Percentiles rank a stretch among this genome's conserved stretches.
phyloP scores from a whole-genome alignment of 2,113 vertebrate species.

The Anolis sagrei region DNA sequence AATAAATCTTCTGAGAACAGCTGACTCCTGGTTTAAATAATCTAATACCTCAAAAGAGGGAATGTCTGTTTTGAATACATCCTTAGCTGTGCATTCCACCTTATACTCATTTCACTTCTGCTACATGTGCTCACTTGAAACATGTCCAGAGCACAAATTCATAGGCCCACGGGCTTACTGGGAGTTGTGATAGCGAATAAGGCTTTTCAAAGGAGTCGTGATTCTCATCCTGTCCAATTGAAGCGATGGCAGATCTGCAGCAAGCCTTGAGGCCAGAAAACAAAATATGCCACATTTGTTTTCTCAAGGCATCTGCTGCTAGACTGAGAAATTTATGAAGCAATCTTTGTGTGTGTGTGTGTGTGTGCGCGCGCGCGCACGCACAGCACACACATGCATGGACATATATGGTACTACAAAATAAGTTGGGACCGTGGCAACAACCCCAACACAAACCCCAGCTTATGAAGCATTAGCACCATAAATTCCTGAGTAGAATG shows the following conservation, averaged over 20 bases:
- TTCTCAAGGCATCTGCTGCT: slow-evolving; percentile 16
- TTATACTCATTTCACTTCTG: slow-evolving; percentile 31
- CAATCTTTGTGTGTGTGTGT: neutral
- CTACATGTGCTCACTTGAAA: slow-evolving; percentile 43
- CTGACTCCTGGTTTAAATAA: slow-evolving; percentile 53
- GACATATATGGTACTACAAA: slow-evolving; percentile 16
- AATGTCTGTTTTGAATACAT: slow-evolving; percentile 54
- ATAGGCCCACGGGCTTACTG: slow-evolving; percentile 45
- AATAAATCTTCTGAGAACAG: slow-evolving; percentile 59
- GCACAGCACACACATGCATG: neutral
- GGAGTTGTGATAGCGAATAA: slow-evolving; percentile 53
- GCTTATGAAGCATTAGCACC: slow-evolving; percentile 48
- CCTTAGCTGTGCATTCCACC: slow-evolving; percentile 33
- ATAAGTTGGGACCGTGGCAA: slow-evolving; percentile 24
- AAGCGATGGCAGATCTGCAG: slow-evolving; percentile 50
- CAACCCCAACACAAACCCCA: slow-evolving; percentile 26
- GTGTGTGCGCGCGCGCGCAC: neutral
- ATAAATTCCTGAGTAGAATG: slow-evolving; percentile 61
- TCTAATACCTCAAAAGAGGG: slow-evolving; percentile 54
- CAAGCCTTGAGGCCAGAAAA: slow-evolving; percentile 52
- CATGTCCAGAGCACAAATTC: slow-evolving; percentile 56
- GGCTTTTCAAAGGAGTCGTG: slow-evolving; percentile 44
- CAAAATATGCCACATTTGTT: slow-evolving; percentile 46
- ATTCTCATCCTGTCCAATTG: slow-evolving; percentile 45
- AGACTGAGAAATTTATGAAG: slow-evolving; percentile 53